Conservation (phyloP, 2,797 vertebrate species). For the Knipowitschia caucasica region DNA sequence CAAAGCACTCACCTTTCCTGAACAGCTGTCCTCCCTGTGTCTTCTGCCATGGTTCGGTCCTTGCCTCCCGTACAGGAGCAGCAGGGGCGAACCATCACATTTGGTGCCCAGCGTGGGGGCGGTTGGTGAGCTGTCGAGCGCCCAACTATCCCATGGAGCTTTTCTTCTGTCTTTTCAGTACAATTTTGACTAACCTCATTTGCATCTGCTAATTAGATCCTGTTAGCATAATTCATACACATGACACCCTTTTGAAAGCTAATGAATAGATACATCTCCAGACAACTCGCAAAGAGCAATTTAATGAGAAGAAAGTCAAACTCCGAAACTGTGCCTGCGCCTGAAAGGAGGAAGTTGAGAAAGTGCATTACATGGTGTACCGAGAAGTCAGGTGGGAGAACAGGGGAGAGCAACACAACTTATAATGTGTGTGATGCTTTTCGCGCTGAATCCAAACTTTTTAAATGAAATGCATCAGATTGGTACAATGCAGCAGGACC, state of each 20-base stretch:
- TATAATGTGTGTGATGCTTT: conserved; percentile 36
- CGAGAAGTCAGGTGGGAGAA: conserved; percentile 42
- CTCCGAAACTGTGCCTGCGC: conserved; percentile 44
- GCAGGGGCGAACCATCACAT: conserved; percentile 86
- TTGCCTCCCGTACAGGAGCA: conserved; percentile 78
- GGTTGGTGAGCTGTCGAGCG: conserved; percentile 81
- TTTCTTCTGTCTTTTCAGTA: conserved; percentile 81
- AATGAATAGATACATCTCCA: conserved; percentile 86
- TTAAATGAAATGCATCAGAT: conserved; percentile 21
- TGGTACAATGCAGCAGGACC: conserved; percentile 30
- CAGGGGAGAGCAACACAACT: conserved; percentile 21
- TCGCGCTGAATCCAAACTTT: conserved; percentile 54
- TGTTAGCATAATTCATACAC: conserved; percentile 88
- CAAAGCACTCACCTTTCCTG: conserved; percentile 29
- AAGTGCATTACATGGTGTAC: conserved; percentile 42
- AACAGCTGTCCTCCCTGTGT: conserved; percentile 63
- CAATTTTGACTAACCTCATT: conserved; percentile 84
- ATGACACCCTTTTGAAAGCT: conserved; percentile 84
- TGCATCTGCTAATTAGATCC: conserved; percentile 88
- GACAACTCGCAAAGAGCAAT: conserved; percentile 78
- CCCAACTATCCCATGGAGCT: conserved; percentile 84
- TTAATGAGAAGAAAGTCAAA: conserved; percentile 74
- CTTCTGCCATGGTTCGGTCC: conserved; percentile 77
- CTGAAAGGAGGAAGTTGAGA: conserved; percentile 43
- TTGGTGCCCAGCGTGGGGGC: conserved; percentile 84